Conservation (phyloP, 2,797 vertebrate species). For the Phalanger gymnotis region DNA sequence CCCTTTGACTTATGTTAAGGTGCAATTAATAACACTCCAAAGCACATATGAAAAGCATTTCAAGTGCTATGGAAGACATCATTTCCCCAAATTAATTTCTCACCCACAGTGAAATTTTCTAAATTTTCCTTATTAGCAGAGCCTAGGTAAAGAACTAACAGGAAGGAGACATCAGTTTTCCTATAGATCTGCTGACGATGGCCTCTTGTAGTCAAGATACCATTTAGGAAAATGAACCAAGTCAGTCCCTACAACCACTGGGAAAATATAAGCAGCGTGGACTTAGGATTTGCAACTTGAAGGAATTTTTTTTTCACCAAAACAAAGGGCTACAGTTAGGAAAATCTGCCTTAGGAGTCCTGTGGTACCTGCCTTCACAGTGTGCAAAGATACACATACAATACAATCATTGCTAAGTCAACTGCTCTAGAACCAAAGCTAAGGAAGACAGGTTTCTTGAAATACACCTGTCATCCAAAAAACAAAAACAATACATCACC, state of each 20-base stretch:
- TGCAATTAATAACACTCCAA: slow-evolving; percentile 67
- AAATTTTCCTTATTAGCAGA: slow-evolving; percentile 75
- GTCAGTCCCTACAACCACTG: not conserved
- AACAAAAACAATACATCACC: not conserved
- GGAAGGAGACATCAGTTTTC: slow-evolving; percentile 74
- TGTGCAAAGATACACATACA: not conserved
- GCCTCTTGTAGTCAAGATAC: slow-evolving; percentile 73
- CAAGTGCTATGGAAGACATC: slow-evolving; percentile 73
- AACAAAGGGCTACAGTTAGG: not conserved
- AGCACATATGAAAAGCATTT: slow-evolving; percentile 67
- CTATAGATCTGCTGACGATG: slow-evolving; percentile 34
- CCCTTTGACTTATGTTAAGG: slow-evolving; percentile 39
- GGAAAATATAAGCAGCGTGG: not conserved
- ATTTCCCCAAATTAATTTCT: slow-evolving; percentile 81
- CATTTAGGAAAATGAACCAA: slow-evolving; percentile 60
- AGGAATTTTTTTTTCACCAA: not conserved
- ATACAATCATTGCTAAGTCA: not conserved
- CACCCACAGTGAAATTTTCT: slow-evolving; percentile 77
- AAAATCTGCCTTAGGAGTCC: not conserved
- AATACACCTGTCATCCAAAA: not conserved
- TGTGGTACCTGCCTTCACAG: not conserved
- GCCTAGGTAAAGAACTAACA: slow-evolving; percentile 76
- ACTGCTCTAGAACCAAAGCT: not conserved
- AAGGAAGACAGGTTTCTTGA: slow-evolving; percentile 36
- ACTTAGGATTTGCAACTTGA: not conserved